Evolutionary conservation across 1,140 invertebrate genomes (phyloP).

Genomic region (Ips nitidus): DNA sequence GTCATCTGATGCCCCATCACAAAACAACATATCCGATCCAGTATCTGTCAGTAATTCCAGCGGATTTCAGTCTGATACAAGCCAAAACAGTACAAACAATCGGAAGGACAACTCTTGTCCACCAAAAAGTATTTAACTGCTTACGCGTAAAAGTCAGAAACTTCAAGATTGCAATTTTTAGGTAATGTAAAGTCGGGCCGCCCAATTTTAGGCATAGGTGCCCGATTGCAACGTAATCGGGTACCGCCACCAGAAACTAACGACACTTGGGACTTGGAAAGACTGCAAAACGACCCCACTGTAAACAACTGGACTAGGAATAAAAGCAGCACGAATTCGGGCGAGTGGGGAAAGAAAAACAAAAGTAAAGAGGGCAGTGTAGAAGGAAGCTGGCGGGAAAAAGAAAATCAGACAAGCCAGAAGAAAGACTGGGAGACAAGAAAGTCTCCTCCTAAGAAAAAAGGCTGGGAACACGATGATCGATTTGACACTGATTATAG

Average conservation of each 20-base stretch:
- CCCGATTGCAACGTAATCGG: constrained; percentile 34
- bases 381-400: constrained; percentile 33
- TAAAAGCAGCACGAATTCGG: not conserved
- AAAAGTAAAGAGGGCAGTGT: constrained; percentile 4
- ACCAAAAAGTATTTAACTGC: not conserved
- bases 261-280: constrained; percentile 8
- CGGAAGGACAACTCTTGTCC: not conserved
- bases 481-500: constrained; percentile 46
- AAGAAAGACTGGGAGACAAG: constrained; percentile 33
- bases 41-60: constrained; percentile 11
- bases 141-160: not conserved
- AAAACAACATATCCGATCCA: constrained; percentile 3
- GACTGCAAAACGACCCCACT: not conserved
- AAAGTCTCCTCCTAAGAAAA: constrained; percentile 34
- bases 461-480: constrained; percentile 47
- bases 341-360: not conserved
- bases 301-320: not conserved
- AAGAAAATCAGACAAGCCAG: constrained; percentile 31
- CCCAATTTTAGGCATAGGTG: constrained; percentile 44
- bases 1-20: not conserved
- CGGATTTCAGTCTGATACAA: constrained; percentile 26
- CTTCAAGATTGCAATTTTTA: not conserved
- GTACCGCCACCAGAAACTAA: not conserved
- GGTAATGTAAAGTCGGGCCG: constrained; percentile 37
- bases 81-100: not conserved